Percentiles rank a stretch among this genome's conserved stretches.
Conservation (phyloP, 2,888 invertebrate species). For the Germaria angustata region DNA sequence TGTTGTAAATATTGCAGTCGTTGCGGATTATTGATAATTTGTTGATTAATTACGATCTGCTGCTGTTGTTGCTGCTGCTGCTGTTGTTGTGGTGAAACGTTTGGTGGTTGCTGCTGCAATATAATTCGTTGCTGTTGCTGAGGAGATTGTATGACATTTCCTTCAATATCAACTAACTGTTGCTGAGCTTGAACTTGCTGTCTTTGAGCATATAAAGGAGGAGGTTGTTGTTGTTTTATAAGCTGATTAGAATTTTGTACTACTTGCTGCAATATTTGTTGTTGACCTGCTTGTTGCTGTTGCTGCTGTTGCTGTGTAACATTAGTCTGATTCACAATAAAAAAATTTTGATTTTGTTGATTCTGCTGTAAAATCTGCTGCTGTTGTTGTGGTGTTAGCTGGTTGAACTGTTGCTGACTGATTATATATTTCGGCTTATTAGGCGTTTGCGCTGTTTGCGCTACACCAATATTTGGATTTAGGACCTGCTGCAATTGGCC, state of each 20-base stretch:
- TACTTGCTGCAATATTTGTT: constrained; percentile 70
- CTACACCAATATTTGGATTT: constrained; percentile 56
- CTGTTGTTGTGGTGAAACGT: constrained; percentile 76
- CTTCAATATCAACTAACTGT: constrained; percentile 66
- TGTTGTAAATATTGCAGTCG: constrained; percentile 76
- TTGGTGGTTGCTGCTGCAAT: constrained; percentile 73
- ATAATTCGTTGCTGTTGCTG: constrained; percentile 73
- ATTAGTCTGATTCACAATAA: constrained; percentile 78
- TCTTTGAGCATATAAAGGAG: constrained; percentile 56
- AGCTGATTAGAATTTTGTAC: constrained; percentile 64
- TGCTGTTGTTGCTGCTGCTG: constrained; percentile 74
- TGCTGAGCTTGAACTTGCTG: constrained; percentile 68
- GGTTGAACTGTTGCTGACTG: constrained; percentile 84
- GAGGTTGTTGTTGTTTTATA: constrained; percentile 71
- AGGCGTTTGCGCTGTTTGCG: constrained; percentile 68
- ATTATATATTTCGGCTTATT: constrained; percentile 80
- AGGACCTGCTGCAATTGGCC: constrained; percentile 69
- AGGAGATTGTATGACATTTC: constrained; percentile 61
- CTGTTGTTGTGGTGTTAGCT: constrained; percentile 83
- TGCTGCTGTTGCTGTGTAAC: constrained; percentile 67
- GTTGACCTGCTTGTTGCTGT: constrained; percentile 78
- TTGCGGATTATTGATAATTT: constrained; percentile 78
- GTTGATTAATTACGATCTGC: constrained; percentile 77
- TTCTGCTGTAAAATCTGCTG: constrained; percentile 80
- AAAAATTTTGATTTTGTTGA: constrained; percentile 80